Base-by-base conservation (phyloP, 2,113 vertebrate genomes). In the Noturus placidus region DNA sequence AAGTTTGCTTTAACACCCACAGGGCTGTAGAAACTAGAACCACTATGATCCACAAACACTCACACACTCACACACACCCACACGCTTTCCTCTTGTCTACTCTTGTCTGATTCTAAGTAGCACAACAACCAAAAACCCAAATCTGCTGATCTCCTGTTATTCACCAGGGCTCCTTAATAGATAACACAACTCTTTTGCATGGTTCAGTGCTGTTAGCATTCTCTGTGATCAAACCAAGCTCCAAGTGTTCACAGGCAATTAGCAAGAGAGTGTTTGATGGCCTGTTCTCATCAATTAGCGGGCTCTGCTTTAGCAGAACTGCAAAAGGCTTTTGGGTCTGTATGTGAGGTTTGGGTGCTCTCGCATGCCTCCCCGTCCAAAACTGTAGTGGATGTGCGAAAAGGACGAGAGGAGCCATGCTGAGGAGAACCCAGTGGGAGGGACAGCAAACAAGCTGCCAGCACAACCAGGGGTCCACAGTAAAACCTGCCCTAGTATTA, bases 1-100 rank as follows among this genome's bases (percentile, higher is more conserved):
- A 90, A 85, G 87, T 90, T 90, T 90, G 89, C 87, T 90, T 67
- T 85, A 89, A 87, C 89, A 89, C 87, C 89, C 85, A 87, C 69
- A 89, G 78, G 89, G 85, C 82, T 87, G 85, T 82, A 46, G 69
- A 82, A 84, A 84, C 82, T 86, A 87, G 86, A 88, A 87, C 85
- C 83, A 79, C 87, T 90, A 70, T 77, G n/a, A 87, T 83, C 80
- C 42, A 50, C 80, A 70, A 67, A 82, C 79, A 87, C 79, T 3
- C 78, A 72, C 79, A 65, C 76, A 86, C 87, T 67, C 70, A 87
- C 74, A 57, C 81, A 81, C 79, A 72, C 69, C 70, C 56, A 7
- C 67, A 50, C 69, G 38, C 77, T 17, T 35, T 77, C 38, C 19
- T 80, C 77, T 50, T 35, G 33, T 38, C 38, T 38, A 77, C 59